phyloP scores from a whole-genome alignment of 2,797 vertebrate genomes.

The Brachymystax lenok region DNA sequence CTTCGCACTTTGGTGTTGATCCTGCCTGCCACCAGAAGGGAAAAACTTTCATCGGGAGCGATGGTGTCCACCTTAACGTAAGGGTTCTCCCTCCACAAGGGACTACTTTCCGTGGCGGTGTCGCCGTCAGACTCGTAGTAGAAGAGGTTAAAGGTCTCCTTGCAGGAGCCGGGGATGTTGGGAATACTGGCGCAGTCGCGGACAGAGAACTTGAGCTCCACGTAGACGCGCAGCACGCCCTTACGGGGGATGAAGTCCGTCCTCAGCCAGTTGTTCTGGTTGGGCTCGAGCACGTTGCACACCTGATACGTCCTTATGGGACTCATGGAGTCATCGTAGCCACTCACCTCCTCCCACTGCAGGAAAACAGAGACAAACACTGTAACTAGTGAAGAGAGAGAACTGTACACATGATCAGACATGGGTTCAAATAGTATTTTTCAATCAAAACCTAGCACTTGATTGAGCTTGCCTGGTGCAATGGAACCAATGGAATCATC shows the following conservation, averaged over 20 bases:
- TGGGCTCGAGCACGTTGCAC: conserved; percentile 89
- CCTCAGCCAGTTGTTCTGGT: conserved; percentile 98
- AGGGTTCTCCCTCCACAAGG: conserved; percentile 96
- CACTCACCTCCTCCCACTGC: conserved; percentile 98
- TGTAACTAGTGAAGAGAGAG: not conserved
- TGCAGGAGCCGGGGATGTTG: conserved; percentile 96
- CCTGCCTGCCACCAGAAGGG: conserved; percentile 86
- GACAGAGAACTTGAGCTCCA: conserved; percentile 98
- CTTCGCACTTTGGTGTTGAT: conserved; percentile 98
- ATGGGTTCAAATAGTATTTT: not conserved
- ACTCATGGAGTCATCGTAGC: conserved; percentile 96
- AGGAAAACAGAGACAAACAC: conserved; percentile 2
- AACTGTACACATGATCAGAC: not conserved
- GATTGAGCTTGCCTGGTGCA: not conserved
- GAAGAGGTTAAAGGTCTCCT: conserved; percentile 98
- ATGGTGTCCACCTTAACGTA: conserved; percentile 99
- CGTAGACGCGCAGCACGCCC: conserved; percentile 91
- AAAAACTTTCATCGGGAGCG: conserved; percentile 96
- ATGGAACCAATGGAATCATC: too few species aligned
- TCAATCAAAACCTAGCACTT: not conserved
- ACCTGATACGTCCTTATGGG: conserved; percentile 98
- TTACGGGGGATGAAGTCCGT: conserved; percentile 90
- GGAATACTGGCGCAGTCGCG: conserved; percentile 97
- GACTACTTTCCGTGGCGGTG: conserved; percentile 86
- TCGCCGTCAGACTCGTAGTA: conserved; percentile 94